Conservation (phyloP, 2,888 invertebrate genomes). For the Timandra comae region DNA sequence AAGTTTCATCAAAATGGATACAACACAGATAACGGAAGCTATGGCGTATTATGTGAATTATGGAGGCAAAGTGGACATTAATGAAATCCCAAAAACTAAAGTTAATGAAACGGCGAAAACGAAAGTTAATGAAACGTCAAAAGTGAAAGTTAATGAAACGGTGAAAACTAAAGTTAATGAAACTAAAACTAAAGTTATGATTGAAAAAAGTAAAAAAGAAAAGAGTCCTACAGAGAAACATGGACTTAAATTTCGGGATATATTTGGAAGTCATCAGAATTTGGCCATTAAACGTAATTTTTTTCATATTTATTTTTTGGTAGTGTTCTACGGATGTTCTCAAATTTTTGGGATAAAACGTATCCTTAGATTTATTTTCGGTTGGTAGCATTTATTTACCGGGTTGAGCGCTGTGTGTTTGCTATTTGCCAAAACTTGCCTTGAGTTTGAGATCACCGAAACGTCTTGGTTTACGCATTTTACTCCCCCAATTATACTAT, state of each 20-base stretch:
- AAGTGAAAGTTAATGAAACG: not conserved
- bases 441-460: too few relatives aligned
- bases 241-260: slow-evolving; percentile 37
- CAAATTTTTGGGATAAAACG: too few relatives aligned
- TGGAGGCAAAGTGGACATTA: slow-evolving; percentile 4
- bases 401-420: too few relatives aligned
- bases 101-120: slow-evolving; percentile 1
- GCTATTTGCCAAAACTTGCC: too few relatives aligned
- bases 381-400: too few relatives aligned
- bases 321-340: too few relatives aligned
- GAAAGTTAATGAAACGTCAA: not conserved
- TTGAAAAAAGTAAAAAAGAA: too few relatives aligned
- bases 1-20: slow-evolving; percentile 9
- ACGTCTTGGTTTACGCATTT: too few relatives aligned
- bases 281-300: slow-evolving; percentile 37
- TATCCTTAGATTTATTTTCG: too few relatives aligned
- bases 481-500: too few relatives aligned
- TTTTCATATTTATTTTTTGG: slow-evolving; percentile 11
- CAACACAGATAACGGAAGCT: slow-evolving; percentile 5
- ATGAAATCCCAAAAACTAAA: slow-evolving; percentile 4
- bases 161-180: not conserved
- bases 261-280: slow-evolving; percentile 48
- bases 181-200: too few relatives aligned
- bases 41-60: slow-evolving; percentile 3
- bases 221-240: slow-evolving; percentile 47